A percentile compares a stretch with the other conserved stretches of the same genome.
Conservation (phyloP, 1,140 invertebrate species). For the Apis laboriosa region DNA sequence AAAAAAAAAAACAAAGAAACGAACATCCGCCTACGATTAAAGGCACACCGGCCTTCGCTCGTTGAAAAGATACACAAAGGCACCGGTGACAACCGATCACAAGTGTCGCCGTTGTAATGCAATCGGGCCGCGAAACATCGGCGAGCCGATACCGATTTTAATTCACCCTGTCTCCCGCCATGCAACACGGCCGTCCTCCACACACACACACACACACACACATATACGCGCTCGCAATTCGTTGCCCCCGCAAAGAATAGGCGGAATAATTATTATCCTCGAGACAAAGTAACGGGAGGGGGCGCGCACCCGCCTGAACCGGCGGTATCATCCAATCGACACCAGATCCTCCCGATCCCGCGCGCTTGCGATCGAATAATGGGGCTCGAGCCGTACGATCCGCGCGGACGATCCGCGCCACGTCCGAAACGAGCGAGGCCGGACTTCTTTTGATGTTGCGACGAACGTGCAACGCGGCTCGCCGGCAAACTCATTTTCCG, state of each 20-base stretch:
- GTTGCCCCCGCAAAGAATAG: slow-evolving; percentile 67
- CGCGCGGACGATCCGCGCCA: slow-evolving; percentile 27
- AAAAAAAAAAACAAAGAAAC: background rate
- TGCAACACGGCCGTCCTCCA: slow-evolving; percentile 28
- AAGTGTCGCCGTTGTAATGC: slow-evolving; percentile 55
- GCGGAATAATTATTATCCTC: slow-evolving; percentile 69
- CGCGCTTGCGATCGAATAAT: background rate
- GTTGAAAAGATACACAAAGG: slow-evolving; percentile 51
- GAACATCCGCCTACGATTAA: background rate
- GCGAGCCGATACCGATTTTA: slow-evolving; percentile 57
- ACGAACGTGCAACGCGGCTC: slow-evolving; percentile 8
- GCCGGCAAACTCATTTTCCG: slow-evolving; percentile 67
- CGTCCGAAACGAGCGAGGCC: slow-evolving; percentile 30
- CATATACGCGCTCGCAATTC: background rate
- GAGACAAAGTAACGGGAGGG: slow-evolving; percentile 65
- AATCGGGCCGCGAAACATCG: slow-evolving; percentile 49
- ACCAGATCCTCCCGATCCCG: slow-evolving; percentile 13
- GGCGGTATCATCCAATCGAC: slow-evolving; percentile 50
- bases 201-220: background rate
- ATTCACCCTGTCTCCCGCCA: slow-evolving; percentile 48
- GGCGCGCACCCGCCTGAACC: slow-evolving; percentile 38
- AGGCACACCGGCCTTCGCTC: background rate
- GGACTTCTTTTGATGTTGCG: slow-evolving; percentile 62
- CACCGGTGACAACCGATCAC: slow-evolving; percentile 47
- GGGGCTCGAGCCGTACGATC: too few relatives aligned